phyloP scores from a whole-genome alignment of 2,888 invertebrate genomes.

The Hermodice carunculata region DNA sequence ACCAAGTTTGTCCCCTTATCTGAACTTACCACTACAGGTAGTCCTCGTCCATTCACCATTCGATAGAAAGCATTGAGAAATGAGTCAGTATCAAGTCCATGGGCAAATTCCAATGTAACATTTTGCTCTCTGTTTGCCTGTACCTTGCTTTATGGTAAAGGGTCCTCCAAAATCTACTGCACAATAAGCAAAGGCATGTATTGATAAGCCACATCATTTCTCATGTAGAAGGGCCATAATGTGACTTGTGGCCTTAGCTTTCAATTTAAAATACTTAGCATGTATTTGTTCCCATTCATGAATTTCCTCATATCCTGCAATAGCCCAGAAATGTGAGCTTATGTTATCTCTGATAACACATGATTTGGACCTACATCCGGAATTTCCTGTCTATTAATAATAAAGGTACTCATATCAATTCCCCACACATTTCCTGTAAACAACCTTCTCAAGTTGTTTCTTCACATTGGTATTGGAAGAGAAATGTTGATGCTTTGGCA shows the following conservation, averaged over 20 bases:
- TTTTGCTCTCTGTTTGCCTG: not conserved
- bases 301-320: slow-evolving; percentile 23
- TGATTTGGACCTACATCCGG: not conserved
- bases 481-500: too few species aligned
- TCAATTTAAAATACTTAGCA: slow-evolving; percentile 9
- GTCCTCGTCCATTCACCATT: not conserved
- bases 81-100: not conserved
- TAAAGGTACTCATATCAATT: too few species aligned
- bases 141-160: slow-evolving; percentile 24
- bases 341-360: not conserved
- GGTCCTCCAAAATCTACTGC: slow-evolving; percentile 42
- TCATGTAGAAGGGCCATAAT: slow-evolving; percentile 19
- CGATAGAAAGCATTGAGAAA: slow-evolving; percentile 7
- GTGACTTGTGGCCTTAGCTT: slow-evolving; percentile 16
- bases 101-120: slow-evolving; percentile 4
- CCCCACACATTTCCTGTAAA: too few species aligned
- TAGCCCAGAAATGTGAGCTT: not conserved
- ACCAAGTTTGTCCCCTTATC: slow-evolving; percentile 13
- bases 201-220: slow-evolving; percentile 2
- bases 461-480: too few species aligned
- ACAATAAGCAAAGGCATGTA: slow-evolving; percentile 31
- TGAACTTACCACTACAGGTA: not conserved
- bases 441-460: too few species aligned
- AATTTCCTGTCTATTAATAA: too few species aligned
- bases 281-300: slow-evolving; percentile 19